Evolutionary conservation across 2,797 vertebrate species (phyloP).

Genomic region (Brachymystax lenok): DNA sequence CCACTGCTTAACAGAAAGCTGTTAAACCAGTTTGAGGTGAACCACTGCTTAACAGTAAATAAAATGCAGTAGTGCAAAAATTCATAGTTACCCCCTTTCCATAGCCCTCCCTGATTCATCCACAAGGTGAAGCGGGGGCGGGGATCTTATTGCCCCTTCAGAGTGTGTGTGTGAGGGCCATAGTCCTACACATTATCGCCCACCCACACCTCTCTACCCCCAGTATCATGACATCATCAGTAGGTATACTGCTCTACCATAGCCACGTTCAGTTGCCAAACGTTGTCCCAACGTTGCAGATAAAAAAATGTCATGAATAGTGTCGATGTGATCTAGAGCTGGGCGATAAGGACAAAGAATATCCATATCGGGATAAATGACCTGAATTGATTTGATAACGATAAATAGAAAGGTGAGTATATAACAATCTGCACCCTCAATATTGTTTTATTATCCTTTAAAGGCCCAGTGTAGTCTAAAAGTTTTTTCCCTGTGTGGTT

Average conservation of each 20-base stretch:
- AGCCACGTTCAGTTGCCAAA: background rate
- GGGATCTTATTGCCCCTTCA: slow-evolving; percentile 52
- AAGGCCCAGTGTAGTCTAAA: too few relatives aligned
- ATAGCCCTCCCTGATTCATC: background rate
- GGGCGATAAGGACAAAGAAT: too few relatives aligned
- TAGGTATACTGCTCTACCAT: background rate
- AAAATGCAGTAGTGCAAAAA: slow-evolving; percentile 59
- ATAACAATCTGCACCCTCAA: too few relatives aligned
- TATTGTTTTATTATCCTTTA: too few relatives aligned
- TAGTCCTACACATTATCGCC: background rate
- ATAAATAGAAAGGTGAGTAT: too few relatives aligned
- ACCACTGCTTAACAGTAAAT: slow-evolving; percentile 34
- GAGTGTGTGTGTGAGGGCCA: slow-evolving; percentile 14
- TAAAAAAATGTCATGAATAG: background rate
- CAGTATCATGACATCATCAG: background rate
- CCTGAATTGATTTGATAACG: too few relatives aligned
- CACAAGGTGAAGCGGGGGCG: slow-evolving; percentile 16
- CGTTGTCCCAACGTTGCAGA: background rate
- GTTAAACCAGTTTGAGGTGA: slow-evolving; percentile 57
- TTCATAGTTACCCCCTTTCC: slow-evolving; percentile 37
- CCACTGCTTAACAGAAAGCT: slow-evolving; percentile 49
- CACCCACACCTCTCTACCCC: too few relatives aligned
- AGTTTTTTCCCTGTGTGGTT: too few relatives aligned
- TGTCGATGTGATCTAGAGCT: background rate
- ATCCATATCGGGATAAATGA: too few relatives aligned